Evolutionary conservation across 2,888 invertebrate genomes (phyloP), one percentile per base, ranked within the genome.

Genomic region (Oscheius onirici): DNA sequence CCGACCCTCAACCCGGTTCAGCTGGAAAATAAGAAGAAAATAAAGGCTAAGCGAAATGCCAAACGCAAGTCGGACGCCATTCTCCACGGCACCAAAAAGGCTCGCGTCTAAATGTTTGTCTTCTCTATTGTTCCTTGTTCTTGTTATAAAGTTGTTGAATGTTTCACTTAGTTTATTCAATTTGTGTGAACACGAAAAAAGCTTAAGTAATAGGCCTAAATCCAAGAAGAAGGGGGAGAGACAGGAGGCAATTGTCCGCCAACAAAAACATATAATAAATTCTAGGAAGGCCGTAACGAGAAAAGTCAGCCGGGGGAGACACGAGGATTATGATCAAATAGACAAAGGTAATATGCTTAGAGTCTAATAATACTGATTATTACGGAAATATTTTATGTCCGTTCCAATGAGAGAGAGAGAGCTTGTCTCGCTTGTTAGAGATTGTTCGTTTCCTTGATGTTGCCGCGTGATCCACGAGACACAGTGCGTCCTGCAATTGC

Each of bases 211-310:
- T 34, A 34, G 74, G 81, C 11, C 75, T 84, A 34, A 83, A 82
- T 24, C 84, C n/a, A 28, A 41, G 24, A 71, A 71, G 15, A 75
- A 69, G 34, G 34, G 34, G 34, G 34, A 34, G 34, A 34, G 34
- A 34, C 34, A 34, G 34, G 34, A 34, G 34, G 34, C 34, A 34
- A 34, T 34, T 34, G 34, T 34, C 34, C 34, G 34, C 34, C 34
- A 34, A 34, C 34, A n/a, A 80, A 81, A 3, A 78, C 79, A 15
- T 66, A 75, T 20, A 52, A 55, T 1, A 78, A 84, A 67, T 83
- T 84, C 61, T 84, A 85, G 69, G n/a, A 46, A 76, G 57, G 85
- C 85, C n/a, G 84, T 84, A 74, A 84, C 80, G 58, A 74, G 72
- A 49, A 81, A 84, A 74, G 80, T 82, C 60, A 85, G 84, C 68